phyloP scores from a whole-genome alignment of 2,113 vertebrate genomes.

The Chascanopsetta lugubris region DNA sequence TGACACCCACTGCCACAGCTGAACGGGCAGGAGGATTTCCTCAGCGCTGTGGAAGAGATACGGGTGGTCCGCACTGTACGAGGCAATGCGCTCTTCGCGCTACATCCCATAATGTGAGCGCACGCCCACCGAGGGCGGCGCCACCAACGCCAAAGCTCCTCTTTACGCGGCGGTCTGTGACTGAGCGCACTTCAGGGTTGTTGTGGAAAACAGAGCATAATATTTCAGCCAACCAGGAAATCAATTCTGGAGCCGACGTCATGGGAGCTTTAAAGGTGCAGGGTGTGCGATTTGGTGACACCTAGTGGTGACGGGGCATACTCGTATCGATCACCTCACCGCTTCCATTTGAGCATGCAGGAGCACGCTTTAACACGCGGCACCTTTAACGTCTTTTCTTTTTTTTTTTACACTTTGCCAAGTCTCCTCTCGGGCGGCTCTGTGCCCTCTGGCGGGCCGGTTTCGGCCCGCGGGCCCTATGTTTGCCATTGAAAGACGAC shows the following conservation, averaged over 20 bases:
- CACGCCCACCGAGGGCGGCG: constrained; percentile 21
- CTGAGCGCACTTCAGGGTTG: constrained; percentile 42
- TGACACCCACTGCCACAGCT: constrained; percentile 42
- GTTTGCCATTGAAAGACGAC: too few species aligned
- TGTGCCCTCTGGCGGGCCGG: too few species aligned
- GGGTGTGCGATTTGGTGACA: too few species aligned
- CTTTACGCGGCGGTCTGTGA: constrained; percentile 49
- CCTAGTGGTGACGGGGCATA: too few species aligned
- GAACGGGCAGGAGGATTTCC: constrained; percentile 63
- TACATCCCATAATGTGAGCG: constrained; percentile 30
- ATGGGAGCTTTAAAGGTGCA: too few species aligned
- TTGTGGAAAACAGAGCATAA: constrained; percentile 44
- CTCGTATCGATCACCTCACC: too few species aligned
- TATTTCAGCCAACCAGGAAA: constrained; percentile 33
- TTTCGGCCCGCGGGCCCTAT: too few species aligned
- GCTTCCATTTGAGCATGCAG: too few species aligned
- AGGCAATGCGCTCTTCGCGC: constrained; percentile 48
- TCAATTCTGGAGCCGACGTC: constrained; percentile 24
- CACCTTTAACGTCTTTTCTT: too few species aligned
- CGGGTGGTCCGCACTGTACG: constrained; percentile 46
- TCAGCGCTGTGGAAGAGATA: constrained; percentile 48
- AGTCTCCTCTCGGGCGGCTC: too few species aligned
- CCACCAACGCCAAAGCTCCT: constrained; percentile 21
- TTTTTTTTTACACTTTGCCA: too few species aligned
- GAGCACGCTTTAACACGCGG: too few species aligned